Percentiles rank a stretch among this genome's conserved stretches.
Conservation (phyloP, 2,888 invertebrate species). For the Lacanobia oleracea region DNA sequence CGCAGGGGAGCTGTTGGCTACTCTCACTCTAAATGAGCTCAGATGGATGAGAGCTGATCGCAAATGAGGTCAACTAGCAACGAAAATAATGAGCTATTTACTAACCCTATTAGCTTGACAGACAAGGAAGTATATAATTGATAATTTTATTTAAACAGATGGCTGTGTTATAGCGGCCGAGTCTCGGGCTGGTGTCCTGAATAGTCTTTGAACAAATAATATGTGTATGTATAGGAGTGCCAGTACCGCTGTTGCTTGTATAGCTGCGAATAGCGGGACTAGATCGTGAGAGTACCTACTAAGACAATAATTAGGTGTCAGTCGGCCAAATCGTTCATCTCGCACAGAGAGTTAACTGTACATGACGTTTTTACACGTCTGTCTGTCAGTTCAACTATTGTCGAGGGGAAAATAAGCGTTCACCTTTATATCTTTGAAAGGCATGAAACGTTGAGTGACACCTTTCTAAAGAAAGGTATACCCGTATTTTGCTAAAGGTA, state of each 20-base stretch:
- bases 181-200: conserved; percentile 24
- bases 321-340: conserved; percentile 83
- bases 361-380: conserved; percentile 72
- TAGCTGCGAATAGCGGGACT: conserved; percentile 79
- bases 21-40: conserved; percentile 42
- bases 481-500: conserved; percentile 10
- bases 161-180: conserved; percentile 14
- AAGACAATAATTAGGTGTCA: conserved; percentile 84
- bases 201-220: conserved; percentile 49
- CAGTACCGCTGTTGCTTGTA: conserved; percentile 61
- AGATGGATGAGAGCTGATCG: conserved; percentile 35
- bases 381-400: conserved; percentile 72
- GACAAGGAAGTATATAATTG: conserved; percentile 12
- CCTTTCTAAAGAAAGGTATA: conserved; percentile 49
- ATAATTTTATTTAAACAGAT: conserved; percentile 49
- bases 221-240: conserved; percentile 54
- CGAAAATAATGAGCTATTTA: conserved; percentile 36
- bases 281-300: conserved; percentile 72
- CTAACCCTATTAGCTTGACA: conserved; percentile 12
- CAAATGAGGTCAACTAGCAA: conserved; percentile 39
- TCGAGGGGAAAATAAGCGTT: conserved; percentile 55
- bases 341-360: conserved; percentile 80
- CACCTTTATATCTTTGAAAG: conserved; percentile 58
- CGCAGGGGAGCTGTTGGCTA: conserved; percentile 37
- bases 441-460: conserved; percentile 37